Conservation (phyloP, 2,888 invertebrate species). For the Dryadula phaetusa region DNA sequence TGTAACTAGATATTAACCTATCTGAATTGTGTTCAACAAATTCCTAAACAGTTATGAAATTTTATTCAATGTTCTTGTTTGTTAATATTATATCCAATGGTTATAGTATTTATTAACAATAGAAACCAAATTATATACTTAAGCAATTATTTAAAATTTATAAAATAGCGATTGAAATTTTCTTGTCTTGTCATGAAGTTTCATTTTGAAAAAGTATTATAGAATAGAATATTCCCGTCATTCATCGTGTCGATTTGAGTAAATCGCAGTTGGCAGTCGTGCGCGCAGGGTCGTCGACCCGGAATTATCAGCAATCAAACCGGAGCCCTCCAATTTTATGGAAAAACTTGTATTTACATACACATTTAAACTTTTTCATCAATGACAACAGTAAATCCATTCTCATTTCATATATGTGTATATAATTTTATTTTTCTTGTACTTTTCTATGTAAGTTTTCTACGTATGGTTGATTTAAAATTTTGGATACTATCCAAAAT, state of each 20-base stretch:
- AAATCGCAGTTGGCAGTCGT: conserved; percentile 71
- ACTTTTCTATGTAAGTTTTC: background rate
- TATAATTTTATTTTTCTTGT: background rate
- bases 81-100: background rate
- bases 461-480: conserved; percentile 38
- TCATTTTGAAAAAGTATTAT: conserved; percentile 31
- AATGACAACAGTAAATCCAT: background rate
- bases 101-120: background rate
- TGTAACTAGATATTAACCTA: background rate
- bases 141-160: background rate
- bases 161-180: background rate
- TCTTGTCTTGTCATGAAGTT: conserved; percentile 15
- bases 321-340: conserved; percentile 55
- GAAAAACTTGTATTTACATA: conserved; percentile 47
- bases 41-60: background rate
- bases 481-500: conserved; percentile 61
- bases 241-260: conserved; percentile 65
- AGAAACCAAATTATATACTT: background rate
- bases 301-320: conserved; percentile 76
- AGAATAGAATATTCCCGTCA: conserved; percentile 56
- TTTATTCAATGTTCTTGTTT: background rate
- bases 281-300: conserved; percentile 75
- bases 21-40: background rate
- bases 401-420: background rate
- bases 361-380: conserved; percentile 13